Evolutionary conservation across 2,113 vertebrate species (phyloP).

Genomic region (Callaeas wilsoni): DNA sequence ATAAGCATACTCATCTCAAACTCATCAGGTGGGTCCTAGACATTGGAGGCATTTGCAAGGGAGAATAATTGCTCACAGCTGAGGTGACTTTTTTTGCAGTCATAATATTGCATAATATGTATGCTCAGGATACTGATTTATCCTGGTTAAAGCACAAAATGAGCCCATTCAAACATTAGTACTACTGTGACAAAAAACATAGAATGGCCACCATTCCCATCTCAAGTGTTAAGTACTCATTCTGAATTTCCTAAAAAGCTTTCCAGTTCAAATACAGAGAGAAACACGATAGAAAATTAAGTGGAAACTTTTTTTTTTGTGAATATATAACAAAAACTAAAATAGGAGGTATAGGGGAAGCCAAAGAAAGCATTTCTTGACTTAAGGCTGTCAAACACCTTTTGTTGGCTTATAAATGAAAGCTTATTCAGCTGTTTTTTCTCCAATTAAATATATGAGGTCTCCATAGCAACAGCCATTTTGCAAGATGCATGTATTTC

Average conservation of each 20-base stretch:
- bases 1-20: not conserved
- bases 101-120: not conserved
- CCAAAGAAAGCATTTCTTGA: not conserved
- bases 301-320: not conserved
- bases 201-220: not conserved
- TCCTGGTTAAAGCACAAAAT: not conserved
- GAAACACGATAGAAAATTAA: not conserved
- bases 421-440: not conserved
- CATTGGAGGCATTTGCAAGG: not conserved
- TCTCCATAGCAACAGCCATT: constrained; percentile 21
- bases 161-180: not conserved
- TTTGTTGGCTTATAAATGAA: not conserved
- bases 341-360: not conserved
- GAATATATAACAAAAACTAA: not conserved
- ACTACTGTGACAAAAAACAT: not conserved
- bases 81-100: not conserved
- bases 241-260: not conserved
- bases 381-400: not conserved
- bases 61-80: not conserved
- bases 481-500: not conserved
- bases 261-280: not conserved
- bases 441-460: not conserved
- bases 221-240: not conserved
- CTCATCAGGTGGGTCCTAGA: not conserved
- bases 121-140: not conserved